These are phyloP conservation scores for Porites divaricata DNA, from an alignment of 92 coral and sea anemone species.

Conservation along the genomic window DNA sequence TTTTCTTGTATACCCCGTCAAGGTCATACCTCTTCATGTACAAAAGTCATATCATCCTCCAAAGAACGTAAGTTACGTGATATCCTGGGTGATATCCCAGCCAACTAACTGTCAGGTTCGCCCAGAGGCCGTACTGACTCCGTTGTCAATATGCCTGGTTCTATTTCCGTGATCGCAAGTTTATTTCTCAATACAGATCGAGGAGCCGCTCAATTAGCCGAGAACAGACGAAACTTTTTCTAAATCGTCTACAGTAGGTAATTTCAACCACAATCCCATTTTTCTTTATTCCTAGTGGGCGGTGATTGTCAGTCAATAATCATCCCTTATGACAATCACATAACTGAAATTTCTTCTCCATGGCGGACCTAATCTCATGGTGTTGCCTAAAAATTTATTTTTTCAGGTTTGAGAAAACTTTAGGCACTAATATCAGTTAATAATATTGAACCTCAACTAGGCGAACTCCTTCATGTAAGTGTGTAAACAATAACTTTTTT, in stretches of 20 bases:
- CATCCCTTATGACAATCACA: constrained; percentile 8
- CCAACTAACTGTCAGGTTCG: background rate
- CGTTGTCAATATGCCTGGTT: too few species aligned
- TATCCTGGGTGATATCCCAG: background rate
- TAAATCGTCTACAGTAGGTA: constrained; percentile 11
- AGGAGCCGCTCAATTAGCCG: background rate
- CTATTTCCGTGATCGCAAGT: constrained; percentile 24
- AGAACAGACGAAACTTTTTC: background rate
- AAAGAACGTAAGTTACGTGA: background rate
- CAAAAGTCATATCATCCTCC: too few species aligned
- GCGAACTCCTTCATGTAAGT: background rate
- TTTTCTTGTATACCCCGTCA: too few species aligned
- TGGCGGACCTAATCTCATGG: too few species aligned
- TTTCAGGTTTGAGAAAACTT: background rate
- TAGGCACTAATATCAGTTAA: background rate
- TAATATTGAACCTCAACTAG: background rate
- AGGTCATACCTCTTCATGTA: too few species aligned
- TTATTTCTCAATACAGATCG: background rate
- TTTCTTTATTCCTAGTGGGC: background rate
- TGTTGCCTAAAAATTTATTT: background rate
- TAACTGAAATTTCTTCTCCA: background rate
- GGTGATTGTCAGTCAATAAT: constrained; percentile 5
- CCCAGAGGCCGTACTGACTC: background rate
- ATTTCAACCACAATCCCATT: background rate
- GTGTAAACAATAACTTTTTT: constrained; percentile 13